These are phyloP conservation scores for Remorina albescens DNA, from an alignment of 2,797 vertebrate species.

Conservation along the genomic window DNA sequence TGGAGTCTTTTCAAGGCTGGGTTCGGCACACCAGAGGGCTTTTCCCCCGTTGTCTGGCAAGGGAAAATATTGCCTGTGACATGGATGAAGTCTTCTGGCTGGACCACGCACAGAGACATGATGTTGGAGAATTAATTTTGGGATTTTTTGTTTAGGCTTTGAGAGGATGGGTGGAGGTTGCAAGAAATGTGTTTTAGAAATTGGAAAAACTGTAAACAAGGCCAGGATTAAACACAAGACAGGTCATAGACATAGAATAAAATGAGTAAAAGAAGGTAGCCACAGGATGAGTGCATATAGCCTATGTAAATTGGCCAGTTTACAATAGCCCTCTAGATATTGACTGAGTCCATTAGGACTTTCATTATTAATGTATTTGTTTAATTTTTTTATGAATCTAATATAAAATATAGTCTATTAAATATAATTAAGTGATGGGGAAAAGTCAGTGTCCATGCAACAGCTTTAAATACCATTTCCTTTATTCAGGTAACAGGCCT, in stretches of 20 bases:
- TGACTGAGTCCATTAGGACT: neutral
- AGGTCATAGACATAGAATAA: constrained; percentile 25
- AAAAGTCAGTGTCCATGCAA: no score
- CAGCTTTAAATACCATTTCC: neutral
- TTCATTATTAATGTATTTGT: neutral
- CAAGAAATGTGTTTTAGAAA: no score
- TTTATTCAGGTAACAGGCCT: neutral
- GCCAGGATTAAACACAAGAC: constrained; percentile 39
- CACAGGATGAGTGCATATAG: constrained; percentile 5
- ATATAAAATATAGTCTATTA: neutral
- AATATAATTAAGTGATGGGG: neutral
- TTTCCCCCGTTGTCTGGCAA: no score
- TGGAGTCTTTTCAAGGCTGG: no score
- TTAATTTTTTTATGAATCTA: neutral
- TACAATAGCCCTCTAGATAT: neutral
- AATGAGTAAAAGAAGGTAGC: constrained; percentile 31
- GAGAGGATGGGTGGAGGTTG: no score
- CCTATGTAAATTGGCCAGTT: neutral
- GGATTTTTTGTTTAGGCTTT: no score
- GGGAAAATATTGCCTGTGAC: no score
- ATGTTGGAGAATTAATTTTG: no score
- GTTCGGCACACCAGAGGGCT: no score
- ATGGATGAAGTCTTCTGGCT: no score
- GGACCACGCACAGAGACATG: no score
- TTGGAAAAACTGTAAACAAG: no score